Conservation (phyloP, 2,113 vertebrate species). For the Xiphophorus couchianus region DNA sequence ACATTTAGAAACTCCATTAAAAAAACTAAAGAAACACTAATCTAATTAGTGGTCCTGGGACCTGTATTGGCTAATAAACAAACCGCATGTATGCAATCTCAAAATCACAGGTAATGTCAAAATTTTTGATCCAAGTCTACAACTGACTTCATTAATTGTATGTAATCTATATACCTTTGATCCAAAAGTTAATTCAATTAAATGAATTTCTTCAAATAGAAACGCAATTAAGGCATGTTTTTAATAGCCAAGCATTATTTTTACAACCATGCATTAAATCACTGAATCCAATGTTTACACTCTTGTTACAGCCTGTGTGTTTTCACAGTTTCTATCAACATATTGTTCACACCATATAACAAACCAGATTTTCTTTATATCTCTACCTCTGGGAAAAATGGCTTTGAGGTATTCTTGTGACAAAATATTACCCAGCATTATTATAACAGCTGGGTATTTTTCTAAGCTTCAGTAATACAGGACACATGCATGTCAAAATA, state of each 20-base stretch:
- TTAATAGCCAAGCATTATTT: too few species aligned
- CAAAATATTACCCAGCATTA: too few species aligned
- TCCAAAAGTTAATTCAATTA: neutral
- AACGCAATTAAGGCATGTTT: neutral
- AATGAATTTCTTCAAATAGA: neutral
- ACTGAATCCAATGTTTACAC: neutral
- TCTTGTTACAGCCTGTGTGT: neutral
- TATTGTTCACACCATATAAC: neutral
- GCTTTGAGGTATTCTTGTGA: too few species aligned
- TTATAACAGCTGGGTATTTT: too few species aligned
- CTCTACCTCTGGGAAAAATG: neutral
- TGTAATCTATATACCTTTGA: neutral
- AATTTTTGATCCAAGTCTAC: neutral
- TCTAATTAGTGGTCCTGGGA: neutral
- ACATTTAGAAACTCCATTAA: neutral
- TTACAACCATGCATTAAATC: neutral
- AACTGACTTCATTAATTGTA: constrained; percentile 6
- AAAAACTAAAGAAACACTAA: constrained; percentile 1
- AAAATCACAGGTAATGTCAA: constrained; percentile 11
- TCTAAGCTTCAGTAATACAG: too few species aligned
- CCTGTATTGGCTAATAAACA: neutral
- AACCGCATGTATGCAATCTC: neutral
- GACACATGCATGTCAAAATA: too few species aligned
- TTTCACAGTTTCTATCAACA: neutral
- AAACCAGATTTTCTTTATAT: neutral